Evolutionary conservation across 2,888 invertebrate genomes (phyloP), one percentile per base, ranked within the genome.

Genomic region (Tetranychus truncatus): DNA sequence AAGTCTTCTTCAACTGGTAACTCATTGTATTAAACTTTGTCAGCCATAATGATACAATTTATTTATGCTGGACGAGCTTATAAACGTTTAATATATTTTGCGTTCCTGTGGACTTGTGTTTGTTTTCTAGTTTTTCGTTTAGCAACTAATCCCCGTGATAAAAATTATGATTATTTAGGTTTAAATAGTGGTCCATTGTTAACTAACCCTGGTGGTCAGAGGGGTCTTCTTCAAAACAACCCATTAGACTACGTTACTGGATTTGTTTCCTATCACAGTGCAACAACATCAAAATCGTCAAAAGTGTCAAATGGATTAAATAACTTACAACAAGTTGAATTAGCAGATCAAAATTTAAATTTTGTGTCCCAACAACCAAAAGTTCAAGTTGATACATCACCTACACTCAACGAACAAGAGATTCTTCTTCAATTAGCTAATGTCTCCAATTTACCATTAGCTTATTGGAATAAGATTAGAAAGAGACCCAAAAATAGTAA

Each of bases 371-470:
- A 34, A 69, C 69, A 69, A 21, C 6, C 34, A 24, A 69, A 88
- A 79, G 88, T 87, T 0, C 83, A 85, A 76, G 83, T 88, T 45
- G 88, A 88, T 81, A 86, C 85, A 77, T 85, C 86, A 69, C 86
- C 87, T 0, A 84, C 84, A n/a, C 83, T 86, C 71, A 85, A 87
- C 74, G 92, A 92, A 81, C 89, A 89, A 66, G 77, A 80, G 24
- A 69, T 78, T 11, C 69, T 79, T 8, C 72, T 74, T 18, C 72
- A 77, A n/a, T 74, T 80, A 20, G 77, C 78, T 20, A 77, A 79
- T 55, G 77, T 92, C 81, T 92, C 92, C 6, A 92, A 90, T 79
- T 85, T 93, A 67, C 93, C 93, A 5, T 88, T 92, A 73, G 87
- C 88, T 76, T 92, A 91, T 83, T 92, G 92, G 91, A 34, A 67